Conservation (phyloP, 2,888 invertebrate genomes). For the Drosophila anomelani region DNA sequence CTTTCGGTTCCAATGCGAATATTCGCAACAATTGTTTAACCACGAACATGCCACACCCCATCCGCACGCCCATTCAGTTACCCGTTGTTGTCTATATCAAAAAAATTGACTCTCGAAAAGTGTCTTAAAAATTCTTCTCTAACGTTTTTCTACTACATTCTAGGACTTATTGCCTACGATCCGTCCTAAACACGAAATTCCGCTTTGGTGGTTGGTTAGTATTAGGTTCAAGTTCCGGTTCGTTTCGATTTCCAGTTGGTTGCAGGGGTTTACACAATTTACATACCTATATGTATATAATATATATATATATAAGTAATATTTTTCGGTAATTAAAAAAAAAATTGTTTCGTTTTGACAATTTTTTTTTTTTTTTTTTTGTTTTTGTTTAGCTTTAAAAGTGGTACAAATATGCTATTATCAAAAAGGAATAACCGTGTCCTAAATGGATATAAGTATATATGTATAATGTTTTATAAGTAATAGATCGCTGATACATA, state of each 20-base stretch:
- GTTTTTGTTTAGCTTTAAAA: constrained; percentile 19
- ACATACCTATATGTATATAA: constrained; percentile 26
- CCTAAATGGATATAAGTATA: constrained; percentile 49
- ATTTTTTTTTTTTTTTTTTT: constrained; percentile 6
- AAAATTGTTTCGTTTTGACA: constrained; percentile 35
- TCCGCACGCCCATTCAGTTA: constrained; percentile 19
- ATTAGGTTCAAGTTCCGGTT: constrained; percentile 32
- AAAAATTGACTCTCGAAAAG: constrained; percentile 44
- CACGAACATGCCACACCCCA: constrained; percentile 14
- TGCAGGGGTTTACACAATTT: constrained; percentile 25
- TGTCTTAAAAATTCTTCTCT: constrained; percentile 39
- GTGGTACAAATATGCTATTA: constrained; percentile 64
- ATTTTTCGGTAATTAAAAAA: constrained; percentile 21
- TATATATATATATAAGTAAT: constrained; percentile 36
- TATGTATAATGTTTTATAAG: constrained; percentile 43
- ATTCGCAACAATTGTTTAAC: background rate
- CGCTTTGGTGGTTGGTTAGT: constrained; percentile 31
- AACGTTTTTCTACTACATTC: constrained; percentile 39
- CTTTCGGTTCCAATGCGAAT: background rate
- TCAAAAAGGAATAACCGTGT: constrained; percentile 64
- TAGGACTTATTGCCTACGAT: constrained; percentile 42
- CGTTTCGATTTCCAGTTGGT: constrained; percentile 16
- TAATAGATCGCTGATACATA: constrained; percentile 41
- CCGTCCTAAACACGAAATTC: constrained; percentile 15
- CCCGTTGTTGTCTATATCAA: constrained; percentile 23